Percentiles rank a stretch among this genome's conserved stretches.
phyloP scores from a whole-genome alignment of 2,113 vertebrate genomes.

The Antigone vipio region DNA sequence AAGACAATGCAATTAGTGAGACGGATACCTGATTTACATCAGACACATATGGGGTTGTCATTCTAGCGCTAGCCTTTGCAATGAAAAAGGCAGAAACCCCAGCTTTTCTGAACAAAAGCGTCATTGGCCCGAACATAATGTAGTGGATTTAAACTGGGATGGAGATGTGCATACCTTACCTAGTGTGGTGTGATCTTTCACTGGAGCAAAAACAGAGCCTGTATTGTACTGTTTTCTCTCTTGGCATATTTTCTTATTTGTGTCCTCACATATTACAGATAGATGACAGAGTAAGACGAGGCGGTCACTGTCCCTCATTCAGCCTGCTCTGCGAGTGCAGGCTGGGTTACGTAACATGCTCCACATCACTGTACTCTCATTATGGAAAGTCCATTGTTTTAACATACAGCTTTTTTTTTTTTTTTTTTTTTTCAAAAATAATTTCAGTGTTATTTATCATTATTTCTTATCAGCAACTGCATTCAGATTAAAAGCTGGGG shows the following conservation, averaged over 20 bases:
- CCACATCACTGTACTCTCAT: not conserved
- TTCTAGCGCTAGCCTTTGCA: not conserved
- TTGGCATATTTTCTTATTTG: constrained; percentile 30
- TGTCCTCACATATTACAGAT: not conserved
- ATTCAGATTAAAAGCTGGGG: not conserved
- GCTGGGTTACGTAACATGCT: not conserved
- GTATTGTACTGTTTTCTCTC: constrained; percentile 21
- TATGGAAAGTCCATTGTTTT: not conserved
- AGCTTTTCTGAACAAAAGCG: constrained; percentile 39
- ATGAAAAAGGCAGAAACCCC: constrained; percentile 4
- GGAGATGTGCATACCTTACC: constrained; percentile 51
- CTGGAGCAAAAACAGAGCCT: constrained; percentile 47
- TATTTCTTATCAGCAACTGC: not conserved
- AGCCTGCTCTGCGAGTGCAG: not conserved
- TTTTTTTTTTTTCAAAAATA: not conserved
- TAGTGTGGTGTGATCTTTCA: constrained; percentile 50
- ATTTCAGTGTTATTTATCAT: not conserved
- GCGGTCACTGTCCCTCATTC: not conserved
- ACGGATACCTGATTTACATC: not conserved
- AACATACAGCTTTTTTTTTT: not conserved
- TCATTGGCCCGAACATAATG: not conserved
- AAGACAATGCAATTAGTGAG: not conserved
- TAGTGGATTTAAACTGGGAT: constrained; percentile 26
- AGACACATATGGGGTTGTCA: not conserved
- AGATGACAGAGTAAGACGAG: not conserved